phyloP scores from a whole-genome alignment of 2,797 vertebrate genomes.

The Alosa sapidissima region DNA sequence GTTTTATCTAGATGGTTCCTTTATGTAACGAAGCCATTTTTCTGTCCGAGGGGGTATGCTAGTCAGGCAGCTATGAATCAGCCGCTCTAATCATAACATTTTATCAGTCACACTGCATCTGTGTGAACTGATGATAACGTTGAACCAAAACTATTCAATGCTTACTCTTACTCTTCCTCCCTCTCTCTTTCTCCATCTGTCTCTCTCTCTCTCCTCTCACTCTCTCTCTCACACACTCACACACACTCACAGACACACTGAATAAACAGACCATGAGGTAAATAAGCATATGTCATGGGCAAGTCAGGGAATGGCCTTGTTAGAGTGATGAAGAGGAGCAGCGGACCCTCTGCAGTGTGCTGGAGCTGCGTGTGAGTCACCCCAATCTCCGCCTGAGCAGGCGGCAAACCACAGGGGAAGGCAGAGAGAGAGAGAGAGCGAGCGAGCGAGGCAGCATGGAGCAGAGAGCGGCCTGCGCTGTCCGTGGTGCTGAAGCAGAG shows the following conservation, averaged over 20 bases:
- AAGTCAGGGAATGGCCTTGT: constrained; percentile 39
- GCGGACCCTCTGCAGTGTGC: constrained; percentile 25
- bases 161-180: neutral
- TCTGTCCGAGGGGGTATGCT: neutral
- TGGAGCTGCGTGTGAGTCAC: constrained; percentile 41
- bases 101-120: constrained; percentile 8
- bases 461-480: constrained; percentile 23
- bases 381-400: constrained; percentile 34
- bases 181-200: neutral
- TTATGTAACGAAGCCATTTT: constrained; percentile 13
- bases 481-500: constrained; percentile 34
- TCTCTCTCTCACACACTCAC: neutral
- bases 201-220: constrained; percentile 24
- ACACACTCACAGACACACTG: no score
- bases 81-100: neutral
- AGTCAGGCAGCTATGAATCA: constrained; percentile 20
- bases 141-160: neutral
- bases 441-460: neutral
- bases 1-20: neutral
- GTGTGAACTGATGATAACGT: neutral
- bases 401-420: constrained; percentile 10
- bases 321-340: constrained; percentile 46
- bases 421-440: no score
- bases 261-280: constrained; percentile 30
- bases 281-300: constrained; percentile 35